phyloP scores from a whole-genome alignment of 2,797 vertebrate species.

The Esox masquinongy region DNA sequence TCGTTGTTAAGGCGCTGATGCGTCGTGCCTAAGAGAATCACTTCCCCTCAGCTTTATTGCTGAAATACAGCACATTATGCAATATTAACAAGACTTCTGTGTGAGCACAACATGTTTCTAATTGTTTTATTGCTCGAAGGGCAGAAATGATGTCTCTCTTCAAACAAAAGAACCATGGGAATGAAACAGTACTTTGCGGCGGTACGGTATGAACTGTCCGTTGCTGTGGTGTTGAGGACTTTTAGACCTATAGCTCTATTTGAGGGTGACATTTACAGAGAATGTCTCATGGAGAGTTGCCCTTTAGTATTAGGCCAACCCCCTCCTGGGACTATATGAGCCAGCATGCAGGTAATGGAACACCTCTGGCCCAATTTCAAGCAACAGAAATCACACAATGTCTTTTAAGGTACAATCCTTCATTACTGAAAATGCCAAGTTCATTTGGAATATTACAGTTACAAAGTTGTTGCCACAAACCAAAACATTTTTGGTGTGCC shows the following conservation, averaged over 20 bases:
- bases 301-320: conserved; percentile 35
- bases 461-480: conserved; percentile 12
- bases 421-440: not conserved
- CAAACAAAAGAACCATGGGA: not conserved
- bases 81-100: conserved; percentile 46
- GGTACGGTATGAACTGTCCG: not conserved
- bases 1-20: too few species aligned
- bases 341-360: conserved; percentile 1
- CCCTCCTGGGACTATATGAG: not conserved
- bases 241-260: conserved; percentile 34
- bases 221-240: conserved; percentile 30
- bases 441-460: not conserved
- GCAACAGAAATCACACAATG: not conserved
- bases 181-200: not conserved
- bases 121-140: conserved; percentile 1
- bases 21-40: too few species aligned
- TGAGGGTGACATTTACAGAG: conserved; percentile 51
- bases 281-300: conserved; percentile 23
- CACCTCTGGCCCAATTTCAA: not conserved
- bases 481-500: not conserved
- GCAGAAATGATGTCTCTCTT: not conserved
- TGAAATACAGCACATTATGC: conserved; percentile 38
- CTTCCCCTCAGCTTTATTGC: conserved; percentile 18
- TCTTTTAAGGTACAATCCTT: not conserved
- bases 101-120: conserved; percentile 3